Evolutionary conservation across 2,888 invertebrate species (phyloP).

Genomic region (Electrophaes corylata): DNA sequence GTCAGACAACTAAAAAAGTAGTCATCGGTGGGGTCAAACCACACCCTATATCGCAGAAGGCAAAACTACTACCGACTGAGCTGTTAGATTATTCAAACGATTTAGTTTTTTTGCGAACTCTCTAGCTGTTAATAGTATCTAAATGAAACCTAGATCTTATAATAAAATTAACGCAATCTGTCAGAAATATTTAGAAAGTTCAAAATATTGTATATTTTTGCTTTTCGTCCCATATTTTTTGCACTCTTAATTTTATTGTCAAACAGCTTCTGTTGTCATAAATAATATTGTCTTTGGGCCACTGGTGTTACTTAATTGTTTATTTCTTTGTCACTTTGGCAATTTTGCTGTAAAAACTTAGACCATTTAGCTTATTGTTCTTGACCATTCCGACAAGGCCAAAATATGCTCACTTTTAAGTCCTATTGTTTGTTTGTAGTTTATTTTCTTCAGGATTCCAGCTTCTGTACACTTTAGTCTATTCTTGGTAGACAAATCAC

Average conservation of each 20-base stretch:
- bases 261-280: conserved; percentile 72
- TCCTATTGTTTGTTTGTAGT: conserved; percentile 17
- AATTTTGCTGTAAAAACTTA: conserved; percentile 60
- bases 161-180: conserved; percentile 27
- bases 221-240: conserved; percentile 50
- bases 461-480: conserved; percentile 2
- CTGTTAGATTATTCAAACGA: no score
- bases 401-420: conserved; percentile 30
- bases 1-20: no score
- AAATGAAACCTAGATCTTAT: neutral
- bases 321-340: conserved; percentile 61
- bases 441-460: conserved; percentile 9
- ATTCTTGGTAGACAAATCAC: neutral
- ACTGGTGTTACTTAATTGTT: conserved; percentile 77
- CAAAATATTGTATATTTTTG: conserved; percentile 41
- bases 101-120: no score
- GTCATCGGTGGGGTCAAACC: no score
- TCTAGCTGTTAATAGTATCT: no score
- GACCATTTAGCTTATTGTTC: conserved; percentile 59
- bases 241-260: conserved; percentile 56
- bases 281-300: conserved; percentile 71
- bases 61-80: no score
- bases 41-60: no score
- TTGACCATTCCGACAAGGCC: conserved; percentile 44
- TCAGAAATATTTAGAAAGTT: conserved; percentile 40